These are phyloP conservation scores for Rhinolophus sinicus DNA, from an alignment of 2,113 vertebrate genomes.

Conservation along the genomic window DNA sequence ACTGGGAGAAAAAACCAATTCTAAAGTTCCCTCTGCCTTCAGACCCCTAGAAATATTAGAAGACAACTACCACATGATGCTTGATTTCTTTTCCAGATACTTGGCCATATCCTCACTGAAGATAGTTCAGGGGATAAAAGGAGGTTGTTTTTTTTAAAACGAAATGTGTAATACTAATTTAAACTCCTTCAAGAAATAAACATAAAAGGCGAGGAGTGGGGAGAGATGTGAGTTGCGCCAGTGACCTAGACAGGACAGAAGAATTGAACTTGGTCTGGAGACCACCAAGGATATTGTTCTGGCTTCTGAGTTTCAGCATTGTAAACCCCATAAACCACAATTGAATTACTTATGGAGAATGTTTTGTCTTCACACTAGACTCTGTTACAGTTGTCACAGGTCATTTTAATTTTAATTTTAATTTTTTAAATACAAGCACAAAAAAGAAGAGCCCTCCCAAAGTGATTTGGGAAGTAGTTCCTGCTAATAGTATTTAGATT, in stretches of 20 bases:
- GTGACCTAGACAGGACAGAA: neutral
- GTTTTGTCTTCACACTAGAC: neutral
- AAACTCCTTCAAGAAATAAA: conserved; percentile 37
- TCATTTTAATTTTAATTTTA: conserved; percentile 4
- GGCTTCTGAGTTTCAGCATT: neutral
- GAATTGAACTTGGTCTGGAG: conserved; percentile 28
- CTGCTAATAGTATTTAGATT: conserved; percentile 13
- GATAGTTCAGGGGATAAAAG: conserved; percentile 26
- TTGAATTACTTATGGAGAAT: conserved; percentile 6
- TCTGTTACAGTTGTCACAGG: neutral
- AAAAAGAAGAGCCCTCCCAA: neutral
- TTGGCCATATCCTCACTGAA: neutral
- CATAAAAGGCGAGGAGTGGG: neutral
- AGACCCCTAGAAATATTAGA: neutral
- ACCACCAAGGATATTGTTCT: neutral
- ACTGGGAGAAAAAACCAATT: conserved; percentile 51
- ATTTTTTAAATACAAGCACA: neutral
- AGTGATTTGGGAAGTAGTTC: neutral
- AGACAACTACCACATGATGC: neutral
- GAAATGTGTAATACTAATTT: conserved; percentile 49
- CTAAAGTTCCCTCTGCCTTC: neutral
- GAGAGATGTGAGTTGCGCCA: neutral
- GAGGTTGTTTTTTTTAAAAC: neutral
- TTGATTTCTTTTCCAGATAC: conserved; percentile 26
- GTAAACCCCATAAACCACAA: neutral